phyloP scores from a whole-genome alignment of 2,797 vertebrate genomes.

The Chelidonichthys spinosus region DNA sequence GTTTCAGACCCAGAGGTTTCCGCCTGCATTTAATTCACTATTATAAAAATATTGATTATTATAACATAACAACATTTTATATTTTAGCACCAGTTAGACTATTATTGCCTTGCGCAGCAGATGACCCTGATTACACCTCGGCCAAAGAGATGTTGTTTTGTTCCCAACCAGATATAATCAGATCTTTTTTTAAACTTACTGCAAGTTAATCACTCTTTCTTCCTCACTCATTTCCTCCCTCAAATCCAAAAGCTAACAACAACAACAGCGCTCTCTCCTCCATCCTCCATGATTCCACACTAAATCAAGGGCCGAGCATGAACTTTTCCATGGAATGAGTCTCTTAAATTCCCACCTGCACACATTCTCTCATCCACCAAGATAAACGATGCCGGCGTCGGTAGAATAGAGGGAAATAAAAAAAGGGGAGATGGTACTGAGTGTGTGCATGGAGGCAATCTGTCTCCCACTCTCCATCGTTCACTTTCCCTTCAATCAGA shows the following conservation, averaged over 20 bases:
- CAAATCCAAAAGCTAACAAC: background rate
- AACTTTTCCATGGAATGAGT: too few relatives aligned
- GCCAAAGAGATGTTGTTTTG: background rate
- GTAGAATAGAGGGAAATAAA: background rate
- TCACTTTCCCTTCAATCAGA: constrained; percentile 32
- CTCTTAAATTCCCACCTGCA: too few relatives aligned
- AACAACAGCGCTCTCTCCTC: background rate
- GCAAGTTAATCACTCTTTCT: background rate
- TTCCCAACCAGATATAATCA: background rate
- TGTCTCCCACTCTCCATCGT: constrained; percentile 33
- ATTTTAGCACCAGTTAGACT: background rate
- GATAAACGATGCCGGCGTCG: constrained; percentile 2
- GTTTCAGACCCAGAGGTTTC: background rate
- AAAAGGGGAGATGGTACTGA: background rate
- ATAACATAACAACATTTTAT: background rate
- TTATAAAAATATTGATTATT: background rate
- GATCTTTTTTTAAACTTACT: background rate
- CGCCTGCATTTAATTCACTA: background rate
- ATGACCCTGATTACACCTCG: too few relatives aligned
- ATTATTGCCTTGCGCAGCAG: background rate
- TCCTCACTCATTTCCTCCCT: background rate
- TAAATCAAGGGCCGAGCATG: too few relatives aligned
- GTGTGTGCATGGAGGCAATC: background rate
- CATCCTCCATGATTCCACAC: background rate
- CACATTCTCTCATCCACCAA: background rate